Base-by-base conservation (phyloP, 2,888 invertebrate genomes). In the Sesia bembeciformis region DNA sequence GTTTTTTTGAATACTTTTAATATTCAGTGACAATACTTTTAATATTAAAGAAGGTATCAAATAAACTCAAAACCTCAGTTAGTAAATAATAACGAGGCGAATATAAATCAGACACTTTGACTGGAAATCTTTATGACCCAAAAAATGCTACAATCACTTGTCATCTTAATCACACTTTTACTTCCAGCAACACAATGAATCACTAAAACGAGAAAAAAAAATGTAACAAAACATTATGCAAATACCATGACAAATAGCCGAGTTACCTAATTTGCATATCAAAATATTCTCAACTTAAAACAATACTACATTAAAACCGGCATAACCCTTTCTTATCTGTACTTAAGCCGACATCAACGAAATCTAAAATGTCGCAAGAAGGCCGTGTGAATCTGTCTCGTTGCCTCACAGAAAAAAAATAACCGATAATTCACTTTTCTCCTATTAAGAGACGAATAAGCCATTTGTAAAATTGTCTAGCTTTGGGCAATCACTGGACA, bases 261-360 rank as follows among this genome's bases (percentile, higher is more conserved):
- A 8, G 39, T 61, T 72, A 62, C 63, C 62, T 69, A 66, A 81
- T 82, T 73, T 71, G 70, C 76, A 79, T 79, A 81, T 75, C 74
- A 72, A 72, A 74, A 69, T 67, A 75, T 68, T 78, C 77, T 70
- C 76, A 76, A 71, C 68, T 67, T 60, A 71, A 79, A 74, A 87
- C 86, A 87, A 86, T 86, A 77, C 76, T 63, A 71, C 76, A 77
- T 84, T 76, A 78, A 78, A 76, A 74, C 61, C 61, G 62, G 63
- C 82, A 81, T 80, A 81, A 76, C 81, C 81, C 77, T 82, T 82
- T 76, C 74, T 81, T 84, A 84, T 84, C 84, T 76, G 55, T 58
- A 64, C 64, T 69, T 67, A 66, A 60, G 69, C 63, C 68, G 69
- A 74, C 71, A 77, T 82, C 78, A 63, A 78, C 75, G 72, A 80